Evolutionary conservation across 92 coral and sea anemone species (phyloP).

Genomic region (Plumapathes pennacea): DNA sequence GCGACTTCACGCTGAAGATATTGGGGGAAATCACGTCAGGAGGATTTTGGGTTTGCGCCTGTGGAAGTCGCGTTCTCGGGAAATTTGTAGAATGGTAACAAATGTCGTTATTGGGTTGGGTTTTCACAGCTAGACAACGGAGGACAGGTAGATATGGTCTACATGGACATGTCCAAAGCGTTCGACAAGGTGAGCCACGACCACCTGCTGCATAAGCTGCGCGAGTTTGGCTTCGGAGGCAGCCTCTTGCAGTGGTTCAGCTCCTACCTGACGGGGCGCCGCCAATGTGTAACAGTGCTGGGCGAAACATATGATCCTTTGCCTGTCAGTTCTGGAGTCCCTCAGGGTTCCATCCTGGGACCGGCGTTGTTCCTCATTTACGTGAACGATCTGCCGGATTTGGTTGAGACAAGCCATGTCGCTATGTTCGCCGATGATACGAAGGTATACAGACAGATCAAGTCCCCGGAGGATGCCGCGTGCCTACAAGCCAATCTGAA

Average conservation of each 20-base stretch:
- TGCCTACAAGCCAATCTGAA: not conserved
- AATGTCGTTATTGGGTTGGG: too few species aligned
- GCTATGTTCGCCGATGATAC: constrained; percentile 44
- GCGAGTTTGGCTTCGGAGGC: constrained; percentile 29
- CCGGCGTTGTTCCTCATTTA: constrained; percentile 41
- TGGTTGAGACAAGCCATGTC: constrained; percentile 22
- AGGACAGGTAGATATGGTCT: constrained; percentile 35
- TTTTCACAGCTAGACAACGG: constrained; percentile 38
- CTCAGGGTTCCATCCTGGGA: constrained; percentile 57
- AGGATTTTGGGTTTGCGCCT: constrained; percentile 1
- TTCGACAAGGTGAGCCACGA: constrained; percentile 48
- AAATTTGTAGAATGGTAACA: constrained; percentile 3
- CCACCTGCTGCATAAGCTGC: constrained; percentile 15
- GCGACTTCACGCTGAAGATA: not conserved
- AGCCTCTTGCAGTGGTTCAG: constrained; percentile 34
- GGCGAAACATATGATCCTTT: constrained; percentile 37
- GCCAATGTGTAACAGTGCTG: constrained; percentile 31
- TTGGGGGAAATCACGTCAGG: not conserved
- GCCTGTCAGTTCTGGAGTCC: constrained; percentile 55
- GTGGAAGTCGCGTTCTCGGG: not conserved
- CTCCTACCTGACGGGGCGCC: constrained; percentile 35
- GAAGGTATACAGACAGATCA: constrained; percentile 26
- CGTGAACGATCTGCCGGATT: constrained; percentile 32
- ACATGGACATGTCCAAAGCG: constrained; percentile 56
- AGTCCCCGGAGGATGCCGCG: constrained; percentile 8